A percentile compares a stretch with the other conserved stretches of the same genome.
Evolutionary conservation across 2,888 invertebrate genomes (phyloP).

Genomic region (Ypsolopha scabrella): DNA sequence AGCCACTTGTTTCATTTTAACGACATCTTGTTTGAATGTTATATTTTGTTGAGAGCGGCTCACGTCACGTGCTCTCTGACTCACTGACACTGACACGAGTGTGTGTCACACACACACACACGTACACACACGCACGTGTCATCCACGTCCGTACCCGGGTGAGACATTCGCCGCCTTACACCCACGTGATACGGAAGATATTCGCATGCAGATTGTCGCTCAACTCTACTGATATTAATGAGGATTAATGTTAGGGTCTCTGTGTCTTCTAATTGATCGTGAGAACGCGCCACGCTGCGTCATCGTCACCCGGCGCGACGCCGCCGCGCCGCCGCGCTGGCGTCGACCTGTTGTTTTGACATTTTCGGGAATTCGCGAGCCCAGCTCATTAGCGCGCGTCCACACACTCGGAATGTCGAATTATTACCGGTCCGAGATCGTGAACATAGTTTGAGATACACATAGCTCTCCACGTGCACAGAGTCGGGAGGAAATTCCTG

Average conservation of each 20-base stretch:
- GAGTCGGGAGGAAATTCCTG: too few relatives aligned
- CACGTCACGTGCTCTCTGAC: too few relatives aligned
- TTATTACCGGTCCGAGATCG: too few relatives aligned
- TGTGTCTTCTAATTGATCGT: conserved; percentile 1
- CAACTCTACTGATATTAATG: background rate
- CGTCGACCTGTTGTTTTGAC: background rate
- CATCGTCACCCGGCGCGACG: background rate
- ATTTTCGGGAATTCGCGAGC: background rate
- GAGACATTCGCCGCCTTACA: background rate
- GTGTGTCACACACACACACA: too few relatives aligned
- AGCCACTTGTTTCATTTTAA: background rate
- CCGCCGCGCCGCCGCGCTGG: background rate
- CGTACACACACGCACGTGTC: too few relatives aligned
- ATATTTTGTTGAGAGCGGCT: background rate
- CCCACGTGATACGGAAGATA: background rate
- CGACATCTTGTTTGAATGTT: background rate
- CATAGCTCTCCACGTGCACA: too few relatives aligned
- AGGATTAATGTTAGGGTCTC: background rate
- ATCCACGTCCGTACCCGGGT: too few relatives aligned
- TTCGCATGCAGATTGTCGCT: background rate
- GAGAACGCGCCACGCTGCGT: background rate
- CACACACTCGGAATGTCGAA: too few relatives aligned
- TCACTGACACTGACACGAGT: too few relatives aligned
- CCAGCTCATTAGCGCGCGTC: background rate
- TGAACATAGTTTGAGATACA: too few relatives aligned